phyloP scores from a whole-genome alignment of 1,140 invertebrate genomes.

The Leucophenga varia region DNA sequence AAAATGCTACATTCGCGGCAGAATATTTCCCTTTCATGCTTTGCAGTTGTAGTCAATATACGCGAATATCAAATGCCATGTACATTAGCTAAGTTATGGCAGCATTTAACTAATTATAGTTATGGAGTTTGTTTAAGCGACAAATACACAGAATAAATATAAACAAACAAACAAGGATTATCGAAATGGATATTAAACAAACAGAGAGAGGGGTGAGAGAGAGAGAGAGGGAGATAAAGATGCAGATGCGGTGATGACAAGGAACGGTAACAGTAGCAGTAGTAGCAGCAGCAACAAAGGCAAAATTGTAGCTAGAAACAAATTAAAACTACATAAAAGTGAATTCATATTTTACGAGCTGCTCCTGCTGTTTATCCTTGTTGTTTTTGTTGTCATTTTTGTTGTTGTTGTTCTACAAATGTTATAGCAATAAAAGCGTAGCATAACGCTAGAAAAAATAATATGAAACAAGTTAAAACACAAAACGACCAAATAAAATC shows the following conservation, averaged over 20 bases:
- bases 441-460: not conserved
- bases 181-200: no score
- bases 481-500: conserved; percentile 35
- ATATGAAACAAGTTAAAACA: conserved; percentile 35
- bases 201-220: no score
- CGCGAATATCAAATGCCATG: no score
- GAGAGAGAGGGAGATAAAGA: no score
- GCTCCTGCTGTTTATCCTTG: conserved; percentile 19
- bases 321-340: conserved; percentile 53
- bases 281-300: no score
- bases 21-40: no score
- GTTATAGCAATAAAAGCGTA: conserved; percentile 40
- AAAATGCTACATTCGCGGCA: no score
- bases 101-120: conserved; percentile 52
- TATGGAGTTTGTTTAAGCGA: conserved; percentile 37
- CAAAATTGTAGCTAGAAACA: no score
- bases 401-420: conserved; percentile 42
- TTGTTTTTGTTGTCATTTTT: conserved; percentile 13
- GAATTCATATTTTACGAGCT: conserved; percentile 44
- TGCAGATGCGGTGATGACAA: conserved; percentile 6
- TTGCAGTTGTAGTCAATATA: no score
- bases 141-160: conserved; percentile 36
- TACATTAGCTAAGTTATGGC: conserved; percentile 43
- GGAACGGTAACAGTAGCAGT: conserved; percentile 44
- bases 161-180: conserved; percentile 22